Evolutionary conservation across 1,140 invertebrate species (phyloP).

Genomic region (Ctenoplectra terminalis): DNA sequence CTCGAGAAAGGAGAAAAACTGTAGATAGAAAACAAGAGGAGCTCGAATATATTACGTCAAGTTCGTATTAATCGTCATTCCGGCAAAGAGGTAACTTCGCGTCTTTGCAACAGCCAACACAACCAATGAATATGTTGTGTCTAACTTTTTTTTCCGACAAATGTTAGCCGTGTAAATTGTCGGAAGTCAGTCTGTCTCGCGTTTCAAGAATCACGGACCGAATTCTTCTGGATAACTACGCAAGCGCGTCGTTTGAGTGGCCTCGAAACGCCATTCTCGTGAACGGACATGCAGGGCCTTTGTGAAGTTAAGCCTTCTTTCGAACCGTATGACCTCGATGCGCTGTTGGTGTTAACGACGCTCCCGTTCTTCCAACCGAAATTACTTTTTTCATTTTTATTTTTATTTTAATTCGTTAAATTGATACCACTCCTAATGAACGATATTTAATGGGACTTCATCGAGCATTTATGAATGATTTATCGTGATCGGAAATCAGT

Average conservation of each 20-base stretch:
- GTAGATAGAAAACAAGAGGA: constrained; percentile 13
- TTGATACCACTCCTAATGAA: background rate
- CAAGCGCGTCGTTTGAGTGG: constrained; percentile 70
- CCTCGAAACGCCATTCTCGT: constrained; percentile 48
- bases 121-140: background rate
- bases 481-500: constrained; percentile 15
- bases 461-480: too few relatives aligned
- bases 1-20: constrained; percentile 10
- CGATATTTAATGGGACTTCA: background rate
- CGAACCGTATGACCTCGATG: constrained; percentile 17
- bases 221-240: constrained; percentile 66
- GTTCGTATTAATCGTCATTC: constrained; percentile 38
- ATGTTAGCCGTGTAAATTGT: constrained; percentile 8
- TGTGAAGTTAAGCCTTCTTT: constrained; percentile 53
- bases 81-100: background rate
- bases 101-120: background rate
- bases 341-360: background rate
- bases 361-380: background rate
- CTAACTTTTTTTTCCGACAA: constrained; percentile 8
- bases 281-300: constrained; percentile 16
- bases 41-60: constrained; percentile 1
- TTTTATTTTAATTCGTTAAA: background rate
- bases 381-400: background rate
- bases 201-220: constrained; percentile 58
- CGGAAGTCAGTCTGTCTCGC: background rate